phyloP scores from a whole-genome alignment of 2,113 vertebrate species.

The Suricata suricatta region DNA sequence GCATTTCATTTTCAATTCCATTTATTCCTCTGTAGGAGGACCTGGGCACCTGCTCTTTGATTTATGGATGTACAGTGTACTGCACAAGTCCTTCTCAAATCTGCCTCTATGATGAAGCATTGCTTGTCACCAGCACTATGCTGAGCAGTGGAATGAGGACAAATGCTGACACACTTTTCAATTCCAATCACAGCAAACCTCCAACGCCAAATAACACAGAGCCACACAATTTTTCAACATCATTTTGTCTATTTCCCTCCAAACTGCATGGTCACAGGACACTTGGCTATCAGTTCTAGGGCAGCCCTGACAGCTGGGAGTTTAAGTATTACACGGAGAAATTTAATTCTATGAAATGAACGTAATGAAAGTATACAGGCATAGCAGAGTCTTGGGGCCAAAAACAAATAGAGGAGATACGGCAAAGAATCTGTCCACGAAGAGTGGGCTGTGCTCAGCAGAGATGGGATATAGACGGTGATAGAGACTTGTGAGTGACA shows the following conservation, averaged over 20 bases:
- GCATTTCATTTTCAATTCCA: slow-evolving; percentile 67
- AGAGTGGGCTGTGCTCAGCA: not conserved
- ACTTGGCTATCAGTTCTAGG: not conserved
- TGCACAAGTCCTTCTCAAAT: slow-evolving; percentile 15
- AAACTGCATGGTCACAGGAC: not conserved
- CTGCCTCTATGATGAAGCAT: slow-evolving; percentile 10
- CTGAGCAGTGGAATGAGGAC: not conserved
- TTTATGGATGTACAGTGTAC: slow-evolving; percentile 43
- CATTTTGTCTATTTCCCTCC: not conserved
- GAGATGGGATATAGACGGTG: rapidly evolving
- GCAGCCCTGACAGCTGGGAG: not conserved
- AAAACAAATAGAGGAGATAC: not conserved
- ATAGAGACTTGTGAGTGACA: not conserved
- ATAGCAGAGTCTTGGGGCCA: not conserved
- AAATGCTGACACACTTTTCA: slow-evolving; percentile 42
- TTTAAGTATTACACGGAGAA: not conserved
- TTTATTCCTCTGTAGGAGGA: slow-evolving; percentile 43
- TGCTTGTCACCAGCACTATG: slow-evolving; percentile 44
- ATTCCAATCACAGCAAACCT: not conserved
- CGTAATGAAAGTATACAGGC: not conserved
- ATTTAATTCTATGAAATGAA: not conserved
- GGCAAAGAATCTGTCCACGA: not conserved
- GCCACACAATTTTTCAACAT: not conserved
- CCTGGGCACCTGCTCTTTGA: slow-evolving; percentile 39
- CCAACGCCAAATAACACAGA: not conserved